Conservation (phyloP, 2,797 vertebrate species). For the Peromyscus aztecus region DNA sequence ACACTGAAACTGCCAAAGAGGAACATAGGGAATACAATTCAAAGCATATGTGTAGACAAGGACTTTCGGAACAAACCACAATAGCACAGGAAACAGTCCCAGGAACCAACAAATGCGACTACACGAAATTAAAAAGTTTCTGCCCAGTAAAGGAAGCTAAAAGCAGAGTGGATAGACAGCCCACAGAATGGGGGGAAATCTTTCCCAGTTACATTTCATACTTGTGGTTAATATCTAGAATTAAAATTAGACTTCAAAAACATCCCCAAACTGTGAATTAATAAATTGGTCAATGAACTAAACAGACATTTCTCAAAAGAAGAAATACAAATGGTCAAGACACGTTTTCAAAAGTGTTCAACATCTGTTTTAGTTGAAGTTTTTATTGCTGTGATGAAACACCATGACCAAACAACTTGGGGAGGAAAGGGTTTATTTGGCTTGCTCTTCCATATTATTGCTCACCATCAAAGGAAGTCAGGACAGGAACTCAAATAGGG, state of each 20-base stretch:
- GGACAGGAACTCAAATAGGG: neutral
- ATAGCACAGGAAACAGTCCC: neutral
- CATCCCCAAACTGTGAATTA: neutral
- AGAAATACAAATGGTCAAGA: neutral
- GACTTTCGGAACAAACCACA: neutral
- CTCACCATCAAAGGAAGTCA: neutral
- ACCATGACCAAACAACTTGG: neutral
- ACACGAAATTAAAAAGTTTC: neutral
- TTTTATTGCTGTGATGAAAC: neutral
- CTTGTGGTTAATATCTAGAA: neutral
- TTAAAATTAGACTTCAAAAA: neutral
- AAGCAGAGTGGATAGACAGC: neutral
- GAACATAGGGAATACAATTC: neutral
- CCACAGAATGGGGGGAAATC: neutral
- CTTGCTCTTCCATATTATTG: neutral
- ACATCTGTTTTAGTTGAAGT: neutral
- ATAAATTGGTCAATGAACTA: neutral
- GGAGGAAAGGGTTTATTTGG: neutral
- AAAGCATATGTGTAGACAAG: neutral
- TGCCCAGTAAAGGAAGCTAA: neutral
- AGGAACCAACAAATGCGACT: neutral
- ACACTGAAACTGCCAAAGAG: neutral
- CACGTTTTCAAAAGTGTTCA: neutral
- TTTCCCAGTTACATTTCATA: neutral
- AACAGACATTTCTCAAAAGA: neutral